phyloP scores from a whole-genome alignment of 2,888 invertebrate genomes.

The Brassicogethes aeneus region DNA sequence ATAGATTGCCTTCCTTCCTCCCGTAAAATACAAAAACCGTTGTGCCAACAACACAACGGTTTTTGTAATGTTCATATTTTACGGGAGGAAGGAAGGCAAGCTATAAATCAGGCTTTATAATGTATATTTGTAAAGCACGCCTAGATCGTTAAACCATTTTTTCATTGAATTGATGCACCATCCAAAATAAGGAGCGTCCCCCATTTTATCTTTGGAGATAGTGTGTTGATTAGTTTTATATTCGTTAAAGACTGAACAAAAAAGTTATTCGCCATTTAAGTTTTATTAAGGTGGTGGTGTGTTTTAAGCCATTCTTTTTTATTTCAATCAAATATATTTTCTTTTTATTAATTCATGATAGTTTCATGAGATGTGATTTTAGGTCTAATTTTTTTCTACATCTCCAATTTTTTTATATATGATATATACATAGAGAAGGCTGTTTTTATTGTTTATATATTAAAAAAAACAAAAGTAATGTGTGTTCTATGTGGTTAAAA shows the following conservation, averaged over 20 bases:
- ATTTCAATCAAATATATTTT: not conserved
- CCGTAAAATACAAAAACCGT: no score
- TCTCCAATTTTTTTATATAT: not conserved
- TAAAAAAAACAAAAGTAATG: no score
- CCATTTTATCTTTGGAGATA: no score
- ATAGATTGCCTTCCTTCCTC: no score
- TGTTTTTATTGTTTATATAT: no score
- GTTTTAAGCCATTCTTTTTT: slow-evolving; percentile 1
- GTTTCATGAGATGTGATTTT: not conserved
- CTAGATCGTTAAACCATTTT: not conserved
- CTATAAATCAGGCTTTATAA: no score
- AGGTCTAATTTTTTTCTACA: not conserved
- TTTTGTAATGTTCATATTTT: no score
- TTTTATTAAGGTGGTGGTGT: slow-evolving; percentile 12
- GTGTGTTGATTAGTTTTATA: slow-evolving; percentile 1
- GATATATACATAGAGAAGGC: slow-evolving; percentile 6
- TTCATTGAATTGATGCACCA: not conserved
- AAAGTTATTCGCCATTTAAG: slow-evolving; percentile 10
- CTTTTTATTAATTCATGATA: not conserved
- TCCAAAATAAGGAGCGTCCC: no score
- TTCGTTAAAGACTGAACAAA: slow-evolving; percentile 10
- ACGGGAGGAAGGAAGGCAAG: no score
- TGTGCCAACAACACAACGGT: no score
- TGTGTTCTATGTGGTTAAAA: not conserved
- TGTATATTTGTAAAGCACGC: slow-evolving; percentile 9